Evolutionary conservation across 2,888 invertebrate species (phyloP).

Genomic region (Magallana nippona): DNA sequence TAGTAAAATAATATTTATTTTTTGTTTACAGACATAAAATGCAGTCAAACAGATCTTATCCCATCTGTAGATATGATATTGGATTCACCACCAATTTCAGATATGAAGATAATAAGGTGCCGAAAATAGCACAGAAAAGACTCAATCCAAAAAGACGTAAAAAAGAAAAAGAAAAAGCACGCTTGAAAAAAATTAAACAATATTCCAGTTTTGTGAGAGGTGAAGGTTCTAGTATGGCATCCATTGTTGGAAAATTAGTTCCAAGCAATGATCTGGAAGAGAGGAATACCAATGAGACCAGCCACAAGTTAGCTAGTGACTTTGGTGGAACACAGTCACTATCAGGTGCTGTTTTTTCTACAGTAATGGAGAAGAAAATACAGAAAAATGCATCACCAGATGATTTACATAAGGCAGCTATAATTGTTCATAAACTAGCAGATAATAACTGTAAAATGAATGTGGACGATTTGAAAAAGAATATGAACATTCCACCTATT

Average conservation of each 20-base stretch:
- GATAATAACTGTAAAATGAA: neutral
- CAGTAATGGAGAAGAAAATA: neutral
- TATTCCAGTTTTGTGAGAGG: neutral
- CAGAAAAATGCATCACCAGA: neutral
- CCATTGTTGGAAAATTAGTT: neutral
- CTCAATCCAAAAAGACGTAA: slow-evolving; percentile 6
- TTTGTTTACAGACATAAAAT: neutral
- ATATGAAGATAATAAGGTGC: neutral
- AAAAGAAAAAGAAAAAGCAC: neutral
- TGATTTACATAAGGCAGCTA: neutral
- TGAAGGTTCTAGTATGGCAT: neutral
- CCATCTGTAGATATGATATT: neutral
- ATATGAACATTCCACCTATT: neutral
- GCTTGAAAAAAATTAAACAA: neutral
- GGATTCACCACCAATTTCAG: neutral
- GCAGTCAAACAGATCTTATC: neutral
- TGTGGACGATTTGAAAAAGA: neutral
- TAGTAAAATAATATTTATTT: neutral
- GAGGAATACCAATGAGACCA: neutral
- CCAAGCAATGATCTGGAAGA: neutral
- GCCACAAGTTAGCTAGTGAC: neutral
- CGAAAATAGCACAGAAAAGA: neutral
- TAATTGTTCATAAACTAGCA: neutral
- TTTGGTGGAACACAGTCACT: neutral
- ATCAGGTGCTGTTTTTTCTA: neutral